Evolutionary conservation across 2,888 invertebrate genomes (phyloP), one percentile per base, ranked within the genome.

Genomic region (Synanthedon andrenaeformis): DNA sequence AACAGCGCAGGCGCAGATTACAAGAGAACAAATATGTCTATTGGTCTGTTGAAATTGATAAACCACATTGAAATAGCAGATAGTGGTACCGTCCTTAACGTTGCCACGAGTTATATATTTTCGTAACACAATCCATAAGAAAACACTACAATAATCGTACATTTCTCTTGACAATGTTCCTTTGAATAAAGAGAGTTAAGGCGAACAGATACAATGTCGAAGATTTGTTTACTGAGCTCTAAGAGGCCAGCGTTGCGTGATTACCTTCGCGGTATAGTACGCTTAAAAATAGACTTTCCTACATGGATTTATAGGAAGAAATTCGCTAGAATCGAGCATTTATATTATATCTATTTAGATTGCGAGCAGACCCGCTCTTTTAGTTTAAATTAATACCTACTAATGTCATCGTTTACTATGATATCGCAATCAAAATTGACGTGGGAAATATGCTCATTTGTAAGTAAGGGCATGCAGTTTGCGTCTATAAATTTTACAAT

Each of bases 361-460:
- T 69, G 62, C 61, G 62, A 66, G 69, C 65, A 66, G 67, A 61
- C 64, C 64, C 67, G 67, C 73, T 72, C 69, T 73, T 70, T 72
- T 69, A 69, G 67, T 68, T 72, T 79, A 82, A 80, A 83, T 84
- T 79, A 82, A 80, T 77, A 73, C 73, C 70, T 75, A 77, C 77
- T 77, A 80, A 81, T 81, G 79, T 80, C 83, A 81, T 83, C 80
- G 76, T 76, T 79, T 74, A 80, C 76, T 77, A 81, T 82, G 79
- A 86, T 82, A 84, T 82, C 76, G 78, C 81, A 82, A 83, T 85
- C 83, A 83, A 83, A 82, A 77, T 74, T 79, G 82, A 85, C 84
- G 76, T 87, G 85, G 83, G 86, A 86, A 86, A 82, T 83, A 81
- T 77, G 76, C 81, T 84, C 79, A 79, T 87, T 87, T 87, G 83